Evolutionary conservation across 2,888 invertebrate species (phyloP), one percentile per base, ranked within the genome.

Genomic region (Lasioglossum leucozonium): DNA sequence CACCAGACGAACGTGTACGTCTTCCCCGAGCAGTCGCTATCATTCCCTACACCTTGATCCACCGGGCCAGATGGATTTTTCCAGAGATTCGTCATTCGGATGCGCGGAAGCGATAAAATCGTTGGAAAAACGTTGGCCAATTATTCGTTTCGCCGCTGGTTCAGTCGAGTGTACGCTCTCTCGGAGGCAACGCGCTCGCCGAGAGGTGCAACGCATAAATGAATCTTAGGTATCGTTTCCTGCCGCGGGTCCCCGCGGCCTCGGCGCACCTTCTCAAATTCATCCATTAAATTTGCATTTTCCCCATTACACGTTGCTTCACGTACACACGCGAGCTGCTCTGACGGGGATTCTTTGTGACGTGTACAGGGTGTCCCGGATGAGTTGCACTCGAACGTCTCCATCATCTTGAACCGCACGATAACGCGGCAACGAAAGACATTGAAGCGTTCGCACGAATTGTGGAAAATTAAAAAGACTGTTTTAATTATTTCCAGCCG

Each of bases 231-330:
- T 77, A 75, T 79, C 65, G 77, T 71, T 79, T 79, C 79, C 84
- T 71, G 81, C 73, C 58, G 34, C 40, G 37, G 47, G 13, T 69
- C 22, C 55, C 71, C 73, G 37, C 47, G 81, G 72, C 58, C 65
- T 65, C 62, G 67, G 65, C 44, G 47, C 73, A 72, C 69, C 84
- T 78, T 78, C 67, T 80, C 74, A 88, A 89, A 87, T 83, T 85
- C 87, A 67, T 88, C 88, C 87, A 88, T 89, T 88, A 89, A 85
- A 88, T 89, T 89, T 89, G 84, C 89, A 88, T 89, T 82, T 87
- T 78, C 85, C 77, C 84, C 85, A 83, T 88, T 87, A 85, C 82
- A 79, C 77, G 65, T 77, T 51, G 65, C 76, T 81, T 79, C 79
- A 65, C 79, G 71, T 69, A 72, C 40, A 40, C 22, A 73, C 40